Evolutionary conservation across 1,140 invertebrate species (phyloP).

Genomic region (Diachasma alloeum): DNA sequence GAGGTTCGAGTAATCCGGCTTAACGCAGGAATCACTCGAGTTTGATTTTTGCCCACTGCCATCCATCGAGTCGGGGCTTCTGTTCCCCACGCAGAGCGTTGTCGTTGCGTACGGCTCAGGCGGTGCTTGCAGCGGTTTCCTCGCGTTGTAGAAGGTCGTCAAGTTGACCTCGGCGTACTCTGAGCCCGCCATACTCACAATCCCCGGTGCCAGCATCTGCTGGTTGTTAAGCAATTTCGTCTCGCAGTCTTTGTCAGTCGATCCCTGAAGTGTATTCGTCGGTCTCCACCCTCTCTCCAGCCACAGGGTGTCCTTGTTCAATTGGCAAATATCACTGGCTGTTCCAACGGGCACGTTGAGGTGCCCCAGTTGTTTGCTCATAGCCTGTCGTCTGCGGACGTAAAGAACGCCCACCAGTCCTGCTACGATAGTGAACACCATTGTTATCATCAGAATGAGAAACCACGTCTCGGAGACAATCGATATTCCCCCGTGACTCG

Average conservation of each 20-base stretch:
- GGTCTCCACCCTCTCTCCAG: constrained; percentile 78
- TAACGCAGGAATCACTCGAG: constrained; percentile 64
- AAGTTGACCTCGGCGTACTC: constrained; percentile 84
- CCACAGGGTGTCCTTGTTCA: constrained; percentile 79
- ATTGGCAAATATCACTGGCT: constrained; percentile 68
- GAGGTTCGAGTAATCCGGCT: constrained; percentile 64
- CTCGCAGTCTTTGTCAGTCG: constrained; percentile 72
- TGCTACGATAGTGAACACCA: constrained; percentile 73
- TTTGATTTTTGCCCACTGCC: constrained; percentile 62
- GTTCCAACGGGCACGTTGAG: constrained; percentile 73
- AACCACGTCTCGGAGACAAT: constrained; percentile 80
- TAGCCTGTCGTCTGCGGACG: constrained; percentile 69
- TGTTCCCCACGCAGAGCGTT: constrained; percentile 68
- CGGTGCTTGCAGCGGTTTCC: constrained; percentile 73
- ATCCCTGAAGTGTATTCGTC: constrained; percentile 62
- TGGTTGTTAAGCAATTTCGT: constrained; percentile 72
- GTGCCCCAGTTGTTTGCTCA: constrained; percentile 72
- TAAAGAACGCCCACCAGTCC: constrained; percentile 73
- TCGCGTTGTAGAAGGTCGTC: constrained; percentile 82
- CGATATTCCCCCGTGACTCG: constrained; percentile 60
- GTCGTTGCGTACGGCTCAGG: constrained; percentile 85
- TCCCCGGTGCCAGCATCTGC: constrained; percentile 63
- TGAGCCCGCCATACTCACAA: constrained; percentile 66
- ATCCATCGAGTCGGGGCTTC: constrained; percentile 65
- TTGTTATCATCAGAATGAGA: constrained; percentile 74